Conservation (phyloP, 2,888 invertebrate genomes). For the Pardosa pseudoannulata region DNA sequence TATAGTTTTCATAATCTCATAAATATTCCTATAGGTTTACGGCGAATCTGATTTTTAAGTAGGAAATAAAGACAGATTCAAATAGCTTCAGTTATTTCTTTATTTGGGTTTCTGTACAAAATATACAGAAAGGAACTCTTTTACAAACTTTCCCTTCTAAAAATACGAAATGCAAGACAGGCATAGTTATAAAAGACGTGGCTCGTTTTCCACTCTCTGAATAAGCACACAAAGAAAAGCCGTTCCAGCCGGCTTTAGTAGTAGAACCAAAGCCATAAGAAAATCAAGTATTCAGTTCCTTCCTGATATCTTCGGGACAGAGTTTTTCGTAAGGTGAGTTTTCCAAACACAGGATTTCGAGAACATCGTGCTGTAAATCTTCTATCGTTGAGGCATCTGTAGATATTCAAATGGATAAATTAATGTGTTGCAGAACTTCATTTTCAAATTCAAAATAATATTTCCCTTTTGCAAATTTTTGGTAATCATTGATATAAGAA, state of each 20-base stretch:
- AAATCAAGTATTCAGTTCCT: neutral
- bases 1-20: no score
- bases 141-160: neutral
- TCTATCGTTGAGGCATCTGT: slow-evolving; percentile 41
- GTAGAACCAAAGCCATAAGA: neutral
- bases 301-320: slow-evolving; percentile 43
- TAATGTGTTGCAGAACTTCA: no score
- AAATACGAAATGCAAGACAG: no score
- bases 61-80: no score
- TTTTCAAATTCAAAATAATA: no score
- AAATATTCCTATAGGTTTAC: no score
- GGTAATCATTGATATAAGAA: no score
- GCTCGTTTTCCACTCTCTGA: neutral
- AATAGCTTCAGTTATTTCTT: no score
- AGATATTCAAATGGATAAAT: no score
- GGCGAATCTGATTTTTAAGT: no score
- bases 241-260: slow-evolving; percentile 39
- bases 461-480: no score
- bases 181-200: no score
- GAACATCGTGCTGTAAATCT: slow-evolving; percentile 43
- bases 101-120: neutral
- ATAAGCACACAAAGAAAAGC: neutral
- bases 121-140: neutral
- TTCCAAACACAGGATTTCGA: slow-evolving; percentile 49
- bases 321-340: slow-evolving; percentile 43